Percentiles rank a stretch among this genome's conserved stretches.
Conservation (phyloP, 2,113 vertebrate genomes). For the Limanda limanda region DNA sequence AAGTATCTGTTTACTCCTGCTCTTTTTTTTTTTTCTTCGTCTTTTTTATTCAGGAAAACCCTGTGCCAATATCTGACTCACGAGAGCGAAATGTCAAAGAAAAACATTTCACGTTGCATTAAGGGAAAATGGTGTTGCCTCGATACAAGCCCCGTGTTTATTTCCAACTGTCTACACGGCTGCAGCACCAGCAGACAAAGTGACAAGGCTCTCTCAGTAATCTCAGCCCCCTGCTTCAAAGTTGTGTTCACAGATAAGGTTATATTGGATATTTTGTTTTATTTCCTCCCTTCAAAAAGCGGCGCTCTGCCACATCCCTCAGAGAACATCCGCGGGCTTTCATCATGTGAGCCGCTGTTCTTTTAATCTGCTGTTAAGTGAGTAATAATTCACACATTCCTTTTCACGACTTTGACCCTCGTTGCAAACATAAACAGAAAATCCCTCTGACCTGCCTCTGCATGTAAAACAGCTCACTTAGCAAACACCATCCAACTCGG, state of each 20-base stretch:
- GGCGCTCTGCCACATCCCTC: slow-evolving; percentile 39
- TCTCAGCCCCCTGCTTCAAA: slow-evolving; percentile 63
- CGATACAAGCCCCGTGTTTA: slow-evolving; percentile 52
- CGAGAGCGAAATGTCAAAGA: slow-evolving; percentile 68
- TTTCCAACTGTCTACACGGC: slow-evolving; percentile 56
- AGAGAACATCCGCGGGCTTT: slow-evolving; percentile 61
- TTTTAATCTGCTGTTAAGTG: slow-evolving; percentile 76
- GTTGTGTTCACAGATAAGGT: slow-evolving; percentile 66
- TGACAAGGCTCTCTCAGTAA: slow-evolving; percentile 63
- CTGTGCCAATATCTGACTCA: slow-evolving; percentile 81
- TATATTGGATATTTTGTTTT: slow-evolving; percentile 68
- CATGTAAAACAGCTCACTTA: slow-evolving; percentile 67
- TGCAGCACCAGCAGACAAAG: slow-evolving; percentile 46
- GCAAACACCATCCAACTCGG: slow-evolving; percentile 53
- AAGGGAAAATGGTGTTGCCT: slow-evolving; percentile 53
- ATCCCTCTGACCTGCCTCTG: slow-evolving; percentile 66
- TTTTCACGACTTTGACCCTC: slow-evolving; percentile 72
- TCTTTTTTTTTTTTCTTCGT: not conserved
- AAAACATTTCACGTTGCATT: slow-evolving; percentile 71
- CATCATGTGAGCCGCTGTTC: slow-evolving; percentile 55
- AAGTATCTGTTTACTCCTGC: slow-evolving; percentile 60
- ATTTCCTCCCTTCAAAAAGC: slow-evolving; percentile 66
- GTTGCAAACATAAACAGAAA: slow-evolving; percentile 73
- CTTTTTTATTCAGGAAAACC: not conserved
- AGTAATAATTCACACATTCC: slow-evolving; percentile 74